These are phyloP conservation scores for Drosophila mayaguana DNA, from an alignment of 2,888 invertebrate genomes.

Conservation along the genomic window DNA sequence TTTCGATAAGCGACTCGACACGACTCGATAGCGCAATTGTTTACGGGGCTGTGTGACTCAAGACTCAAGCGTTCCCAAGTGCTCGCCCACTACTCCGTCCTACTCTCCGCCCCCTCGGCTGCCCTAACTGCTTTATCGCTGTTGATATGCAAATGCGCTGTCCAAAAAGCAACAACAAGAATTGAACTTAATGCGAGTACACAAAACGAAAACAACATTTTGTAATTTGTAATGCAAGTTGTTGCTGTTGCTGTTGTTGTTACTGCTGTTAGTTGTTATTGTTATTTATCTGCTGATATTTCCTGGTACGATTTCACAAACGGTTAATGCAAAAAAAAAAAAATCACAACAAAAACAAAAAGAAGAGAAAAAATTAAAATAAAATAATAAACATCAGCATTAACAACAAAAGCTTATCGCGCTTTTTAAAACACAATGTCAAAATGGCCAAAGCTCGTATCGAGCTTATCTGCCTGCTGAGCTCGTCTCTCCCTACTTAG, in stretches of 20 bases:
- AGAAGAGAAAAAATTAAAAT: conserved; percentile 10
- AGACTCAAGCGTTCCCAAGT: conserved; percentile 37
- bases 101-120: not conserved
- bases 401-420: conserved; percentile 64
- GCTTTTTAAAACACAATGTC: conserved; percentile 76
- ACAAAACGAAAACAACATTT: conserved; percentile 63
- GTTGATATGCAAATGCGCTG: conserved; percentile 74
- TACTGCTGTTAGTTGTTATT: conserved; percentile 47
- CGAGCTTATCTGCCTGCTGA: conserved; percentile 64
- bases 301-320: conserved; percentile 73
- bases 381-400: conserved; percentile 35
- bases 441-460: conserved; percentile 73
- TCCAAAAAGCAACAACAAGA: conserved; percentile 59
- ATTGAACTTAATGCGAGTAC: conserved; percentile 43
- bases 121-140: conserved; percentile 24
- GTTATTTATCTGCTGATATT: conserved; percentile 77
- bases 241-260: conserved; percentile 17
- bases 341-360: conserved; percentile 10
- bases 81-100: not conserved
- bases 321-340: conserved; percentile 49
- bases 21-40: conserved; percentile 55
- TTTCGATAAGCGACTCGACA: conserved; percentile 47
- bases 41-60: conserved; percentile 46
- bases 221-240: conserved; percentile 72
- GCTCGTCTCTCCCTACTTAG: conserved; percentile 17